Base-by-base conservation (phyloP, 2,113 vertebrate species). In the Brachypteracias leptosomus region DNA sequence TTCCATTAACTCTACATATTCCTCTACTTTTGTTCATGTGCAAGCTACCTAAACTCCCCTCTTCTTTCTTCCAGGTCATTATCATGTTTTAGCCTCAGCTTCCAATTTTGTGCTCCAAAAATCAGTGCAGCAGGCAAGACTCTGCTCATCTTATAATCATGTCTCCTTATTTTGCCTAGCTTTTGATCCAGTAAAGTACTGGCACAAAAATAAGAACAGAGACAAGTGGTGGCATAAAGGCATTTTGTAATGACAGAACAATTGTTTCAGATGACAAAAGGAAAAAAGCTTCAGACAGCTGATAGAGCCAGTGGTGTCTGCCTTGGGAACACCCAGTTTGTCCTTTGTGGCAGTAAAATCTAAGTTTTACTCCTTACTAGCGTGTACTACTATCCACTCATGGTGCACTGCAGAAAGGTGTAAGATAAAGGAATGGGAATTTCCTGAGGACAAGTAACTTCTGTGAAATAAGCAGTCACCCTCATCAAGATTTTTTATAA, bases 51-150 rank as follows among this genome's bases (percentile, higher is more conserved):
- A 44, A 92, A 75, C 9, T 72, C 47, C 70, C 29, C 13, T 35
- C 47, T 38, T 75, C 24, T 24, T 42, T 35, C 35, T 19, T 17
- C 66, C 35, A 88, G 40, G 66, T 79, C 46, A 94, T 52, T 68
- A 55, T 35, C 11, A 26, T 7, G 20, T 67, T 77, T 80, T 12
- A 89, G n/a, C 29, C 29, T 79, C 49, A 91, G 57, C 54, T 89
- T 70, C 63, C 40, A 55, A 86, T 92, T 90, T 58, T 84, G 83
- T 90, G 76, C 90, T 95, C 88, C 73, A 87, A 80, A 70, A 62
- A 74, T 5, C 47, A 81, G 57, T 22, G 52, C 42, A 85, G 36
- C 44, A 75, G 47, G 66, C 54, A 94, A 72, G 67, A 46, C 21
- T 42, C 26, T 16, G 15, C 36, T n/a, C 3, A 4, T 2, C 4